Evolutionary conservation across 2,113 vertebrate species (phyloP), one percentile per base, ranked within the genome.

Genomic region (Nothobranchius furzeri): DNA sequence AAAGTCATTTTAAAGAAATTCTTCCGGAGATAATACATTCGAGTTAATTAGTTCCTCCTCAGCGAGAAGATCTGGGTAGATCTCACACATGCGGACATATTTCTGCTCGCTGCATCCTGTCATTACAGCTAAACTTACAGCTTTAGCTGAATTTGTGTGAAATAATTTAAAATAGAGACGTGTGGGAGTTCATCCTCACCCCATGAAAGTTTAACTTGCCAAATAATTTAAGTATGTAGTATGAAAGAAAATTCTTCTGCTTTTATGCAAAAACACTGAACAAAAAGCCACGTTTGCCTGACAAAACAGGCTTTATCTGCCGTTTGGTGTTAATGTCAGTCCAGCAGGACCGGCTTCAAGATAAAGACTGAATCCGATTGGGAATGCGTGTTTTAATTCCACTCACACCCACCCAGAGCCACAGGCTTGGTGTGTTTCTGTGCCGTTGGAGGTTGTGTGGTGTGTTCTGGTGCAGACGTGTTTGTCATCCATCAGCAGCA

Each of bases 311-410:
- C 73, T 14, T 61, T 30, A 30, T 30, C 30, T 30, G 30, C 30
- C 2, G 25, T 56, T 55, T 20, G 24, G 14, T 54, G 20, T 40
- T 40, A 30, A 4, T 57, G 42, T 77, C 54, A 55, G 17, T 76
- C 55, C 73, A 70, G 53, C n/a, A 68, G 58, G 53, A 59, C 42
- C 30, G 7, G 3, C 10, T 74, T 66, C 75, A 79, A 81, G 12
- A 60, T 59, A 54, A 64, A 71, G 25, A 59, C 24, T 24, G 51
- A 75, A 70, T 75, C 60, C 68, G 60, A 59, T 60, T 78, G 78
- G 56, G 76, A 70, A 61, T 45, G 10, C 60, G 12, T 83, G 56
- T 78, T 77, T 82, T 82, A 76, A 71, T 79, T 85, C 80, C 40
- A 12, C 71, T 78, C 78, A 71, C 37, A 3, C 68, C 3, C 56